A percentile compares a stretch with the other conserved stretches of the same genome.
Evolutionary conservation across 92 coral and sea anemone genomes (phyloP).

Genomic region (Phenganax stokvisi): DNA sequence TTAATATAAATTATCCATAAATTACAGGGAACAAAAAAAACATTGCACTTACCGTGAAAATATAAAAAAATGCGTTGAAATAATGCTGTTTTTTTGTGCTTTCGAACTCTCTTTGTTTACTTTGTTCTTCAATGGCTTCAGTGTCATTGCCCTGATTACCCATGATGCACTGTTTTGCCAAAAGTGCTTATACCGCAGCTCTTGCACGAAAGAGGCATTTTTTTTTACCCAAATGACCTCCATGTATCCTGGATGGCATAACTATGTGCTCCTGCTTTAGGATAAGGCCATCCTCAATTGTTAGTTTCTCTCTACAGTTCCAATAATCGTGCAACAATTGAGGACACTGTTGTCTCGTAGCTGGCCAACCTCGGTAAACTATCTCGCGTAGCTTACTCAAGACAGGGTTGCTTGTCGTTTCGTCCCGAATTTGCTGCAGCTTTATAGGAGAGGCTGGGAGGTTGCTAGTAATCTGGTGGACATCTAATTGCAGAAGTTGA

Average conservation of each 20-base stretch:
- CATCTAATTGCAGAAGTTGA: conserved; percentile 39
- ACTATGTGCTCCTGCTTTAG: conserved; percentile 45
- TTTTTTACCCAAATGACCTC: conserved; percentile 41
- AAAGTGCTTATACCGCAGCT: background rate
- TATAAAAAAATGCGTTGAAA: no score
- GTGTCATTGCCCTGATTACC: no score
- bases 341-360: conserved; percentile 37
- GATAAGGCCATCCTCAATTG: conserved; percentile 50
- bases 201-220: conserved; percentile 41
- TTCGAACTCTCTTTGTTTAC: no score
- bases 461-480: conserved; percentile 46
- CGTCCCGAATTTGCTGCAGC: conserved; percentile 52
- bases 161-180: no score
- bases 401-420: conserved; percentile 35
- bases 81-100: no score
- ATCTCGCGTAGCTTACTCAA: conserved; percentile 30
- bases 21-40: no score
- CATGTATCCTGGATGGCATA: conserved; percentile 45
- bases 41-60: no score
- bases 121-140: no score
- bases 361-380: conserved; percentile 46
- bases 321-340: conserved; percentile 52
- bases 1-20: no score
- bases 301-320: conserved; percentile 57
- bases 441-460: conserved; percentile 49